phyloP scores from a whole-genome alignment of 2,797 vertebrate species.

The Amniataba percoides region DNA sequence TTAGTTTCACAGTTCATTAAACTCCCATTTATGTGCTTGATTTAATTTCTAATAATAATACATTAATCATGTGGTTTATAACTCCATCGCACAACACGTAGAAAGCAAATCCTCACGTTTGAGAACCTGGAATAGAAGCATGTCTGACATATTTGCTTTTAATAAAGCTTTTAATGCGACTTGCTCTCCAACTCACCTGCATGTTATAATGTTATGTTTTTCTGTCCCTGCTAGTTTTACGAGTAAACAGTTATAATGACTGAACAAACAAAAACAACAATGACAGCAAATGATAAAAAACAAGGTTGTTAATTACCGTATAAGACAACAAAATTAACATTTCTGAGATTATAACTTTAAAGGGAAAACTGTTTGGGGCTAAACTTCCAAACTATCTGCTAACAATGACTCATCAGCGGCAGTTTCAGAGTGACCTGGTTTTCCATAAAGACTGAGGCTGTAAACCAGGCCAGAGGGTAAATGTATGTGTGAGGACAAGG shows the following conservation, averaged over 20 bases:
- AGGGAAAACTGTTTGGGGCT: background rate
- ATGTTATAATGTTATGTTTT: no score
- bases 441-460: constrained; percentile 12
- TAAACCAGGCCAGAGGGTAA: constrained; percentile 11
- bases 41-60: background rate
- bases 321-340: no score
- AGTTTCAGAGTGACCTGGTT: constrained; percentile 12
- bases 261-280: no score
- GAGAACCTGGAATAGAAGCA: background rate
- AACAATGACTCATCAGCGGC: background rate
- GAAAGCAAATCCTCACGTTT: background rate
- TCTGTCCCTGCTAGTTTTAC: no score
- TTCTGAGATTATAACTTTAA: no score
- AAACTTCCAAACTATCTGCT: background rate
- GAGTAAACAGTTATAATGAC: no score
- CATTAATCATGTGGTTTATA: background rate
- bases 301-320: no score
- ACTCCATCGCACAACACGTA: background rate
- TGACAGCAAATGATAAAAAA: no score
- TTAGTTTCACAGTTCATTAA: background rate
- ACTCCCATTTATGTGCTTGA: background rate
- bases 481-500: constrained; percentile 21
- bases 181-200: no score
- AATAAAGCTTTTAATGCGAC: background rate
- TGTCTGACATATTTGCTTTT: no score